A percentile compares a stretch with the other conserved stretches of the same genome.
phyloP scores from a whole-genome alignment of 1,140 invertebrate species.

The Temnothorax longispinosus region DNA sequence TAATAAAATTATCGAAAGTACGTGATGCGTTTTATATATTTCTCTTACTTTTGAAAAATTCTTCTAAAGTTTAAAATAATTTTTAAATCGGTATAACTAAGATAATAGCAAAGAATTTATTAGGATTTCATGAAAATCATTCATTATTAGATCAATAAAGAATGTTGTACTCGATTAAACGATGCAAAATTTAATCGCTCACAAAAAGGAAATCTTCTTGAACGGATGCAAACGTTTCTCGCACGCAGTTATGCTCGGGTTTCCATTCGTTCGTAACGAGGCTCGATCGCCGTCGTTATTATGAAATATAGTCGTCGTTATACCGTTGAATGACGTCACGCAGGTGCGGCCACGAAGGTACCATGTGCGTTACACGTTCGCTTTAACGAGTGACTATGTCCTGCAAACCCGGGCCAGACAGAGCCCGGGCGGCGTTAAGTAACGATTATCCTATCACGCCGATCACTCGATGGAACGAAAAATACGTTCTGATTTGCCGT shows the following conservation, averaged over 20 bases:
- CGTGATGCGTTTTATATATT: neutral
- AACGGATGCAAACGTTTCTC: slow-evolving; percentile 34
- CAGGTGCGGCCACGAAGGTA: slow-evolving; percentile 64
- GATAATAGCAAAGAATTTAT: neutral
- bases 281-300: slow-evolving; percentile 56
- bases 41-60: neutral
- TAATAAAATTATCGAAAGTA: neutral
- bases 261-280: slow-evolving; percentile 38
- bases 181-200: slow-evolving; percentile 6
- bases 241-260: slow-evolving; percentile 3
- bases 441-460: slow-evolving; percentile 65
- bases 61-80: neutral
- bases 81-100: neutral
- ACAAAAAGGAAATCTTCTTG: slow-evolving; percentile 2
- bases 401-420: slow-evolving; percentile 1
- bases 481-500: slow-evolving; percentile 23
- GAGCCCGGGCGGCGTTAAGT: slow-evolving; percentile 52
- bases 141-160: neutral
- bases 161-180: neutral
- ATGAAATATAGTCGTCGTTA: slow-evolving; percentile 59
- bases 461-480: slow-evolving; percentile 7
- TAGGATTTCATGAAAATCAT: neutral
- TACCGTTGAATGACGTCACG: slow-evolving; percentile 65
- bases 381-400: slow-evolving; percentile 55
- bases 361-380: slow-evolving; percentile 36